Evolutionary conservation across 2,797 vertebrate species (phyloP).

Genomic region (Scarus forsteni): DNA sequence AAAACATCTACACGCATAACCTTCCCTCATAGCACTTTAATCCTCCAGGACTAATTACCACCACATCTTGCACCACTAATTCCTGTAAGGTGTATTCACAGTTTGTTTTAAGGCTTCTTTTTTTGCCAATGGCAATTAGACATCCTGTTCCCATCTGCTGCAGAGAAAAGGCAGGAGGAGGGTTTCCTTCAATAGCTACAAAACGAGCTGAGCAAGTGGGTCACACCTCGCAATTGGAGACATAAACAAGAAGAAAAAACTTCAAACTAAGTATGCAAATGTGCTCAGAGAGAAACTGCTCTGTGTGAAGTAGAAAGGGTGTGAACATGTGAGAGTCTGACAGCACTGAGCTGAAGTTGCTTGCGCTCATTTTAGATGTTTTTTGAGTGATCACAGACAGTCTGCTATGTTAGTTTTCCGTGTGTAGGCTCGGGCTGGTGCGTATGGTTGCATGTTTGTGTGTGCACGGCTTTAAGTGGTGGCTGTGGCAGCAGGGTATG

Average conservation of each 20-base stretch:
- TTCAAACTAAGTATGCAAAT: slow-evolving; percentile 75
- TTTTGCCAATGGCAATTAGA: slow-evolving; percentile 65
- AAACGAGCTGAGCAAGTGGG: slow-evolving; percentile 75
- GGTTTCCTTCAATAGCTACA: slow-evolving; percentile 64
- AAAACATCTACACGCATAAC: neutral
- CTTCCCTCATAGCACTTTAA: slow-evolving; percentile 1
- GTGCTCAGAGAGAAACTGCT: slow-evolving; percentile 57
- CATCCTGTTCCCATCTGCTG: slow-evolving; percentile 49
- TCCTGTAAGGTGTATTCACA: slow-evolving; percentile 18
- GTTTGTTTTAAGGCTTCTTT: slow-evolving; percentile 47
- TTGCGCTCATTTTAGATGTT: slow-evolving; percentile 60
- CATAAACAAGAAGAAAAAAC: slow-evolving; percentile 65
- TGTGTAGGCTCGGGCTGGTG: slow-evolving; percentile 29
- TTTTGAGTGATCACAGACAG: slow-evolving; percentile 61
- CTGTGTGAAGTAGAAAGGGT: slow-evolving; percentile 49
- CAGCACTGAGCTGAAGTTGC: slow-evolving; percentile 45
- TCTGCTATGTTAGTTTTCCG: slow-evolving; percentile 63
- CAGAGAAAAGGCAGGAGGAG: slow-evolving; percentile 44
- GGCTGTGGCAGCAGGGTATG: slow-evolving; percentile 17
- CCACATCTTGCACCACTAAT: slow-evolving; percentile 30
- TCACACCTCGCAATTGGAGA: slow-evolving; percentile 63
- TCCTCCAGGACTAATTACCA: slow-evolving; percentile 32
- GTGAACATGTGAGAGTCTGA: slow-evolving; percentile 14
- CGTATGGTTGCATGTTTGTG: neutral
- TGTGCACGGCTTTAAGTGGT: slow-evolving; percentile 37